These are phyloP conservation scores for Lacerta viridis DNA, from an alignment of 2,797 vertebrate genomes.

Conservation along the genomic window DNA sequence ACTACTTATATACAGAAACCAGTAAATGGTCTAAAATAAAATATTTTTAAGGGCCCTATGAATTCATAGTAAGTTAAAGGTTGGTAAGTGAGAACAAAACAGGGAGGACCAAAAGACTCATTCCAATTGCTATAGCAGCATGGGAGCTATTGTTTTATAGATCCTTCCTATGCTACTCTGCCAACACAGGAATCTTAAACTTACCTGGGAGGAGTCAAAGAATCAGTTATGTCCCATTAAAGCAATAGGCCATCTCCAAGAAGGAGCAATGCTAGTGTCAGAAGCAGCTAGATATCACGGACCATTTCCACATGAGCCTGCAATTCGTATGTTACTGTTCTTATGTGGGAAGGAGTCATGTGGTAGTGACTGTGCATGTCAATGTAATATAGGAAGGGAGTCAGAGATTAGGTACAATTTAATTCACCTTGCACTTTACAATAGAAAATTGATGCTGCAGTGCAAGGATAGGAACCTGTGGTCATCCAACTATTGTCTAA, in stretches of 20 bases:
- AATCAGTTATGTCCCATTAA: not conserved
- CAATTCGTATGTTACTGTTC: not conserved
- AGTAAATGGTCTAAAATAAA: not conserved
- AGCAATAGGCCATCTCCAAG: not conserved
- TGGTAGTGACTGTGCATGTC: not conserved
- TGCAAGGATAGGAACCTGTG: not conserved
- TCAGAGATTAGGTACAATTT: not conserved
- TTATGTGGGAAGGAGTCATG: not conserved
- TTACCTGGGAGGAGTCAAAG: not conserved
- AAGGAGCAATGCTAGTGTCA: not conserved
- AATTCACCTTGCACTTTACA: not conserved
- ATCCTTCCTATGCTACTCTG: not conserved
- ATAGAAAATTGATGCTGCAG: not conserved
- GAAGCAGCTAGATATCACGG: not conserved
- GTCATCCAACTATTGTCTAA: too few species aligned
- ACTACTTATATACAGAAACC: conserved; percentile 4
- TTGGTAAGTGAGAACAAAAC: not conserved
- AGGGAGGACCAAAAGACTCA: not conserved
- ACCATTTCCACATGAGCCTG: not conserved
- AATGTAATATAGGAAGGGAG: not conserved
- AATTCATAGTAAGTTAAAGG: not conserved
- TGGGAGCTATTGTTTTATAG: not conserved
- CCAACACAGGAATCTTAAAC: not conserved
- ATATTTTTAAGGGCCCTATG: not conserved
- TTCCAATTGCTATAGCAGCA: not conserved